Percentiles rank a stretch among this genome's conserved stretches.
Evolutionary conservation across 2,888 invertebrate genomes (phyloP).

Genomic region (Schizaphis graminum): DNA sequence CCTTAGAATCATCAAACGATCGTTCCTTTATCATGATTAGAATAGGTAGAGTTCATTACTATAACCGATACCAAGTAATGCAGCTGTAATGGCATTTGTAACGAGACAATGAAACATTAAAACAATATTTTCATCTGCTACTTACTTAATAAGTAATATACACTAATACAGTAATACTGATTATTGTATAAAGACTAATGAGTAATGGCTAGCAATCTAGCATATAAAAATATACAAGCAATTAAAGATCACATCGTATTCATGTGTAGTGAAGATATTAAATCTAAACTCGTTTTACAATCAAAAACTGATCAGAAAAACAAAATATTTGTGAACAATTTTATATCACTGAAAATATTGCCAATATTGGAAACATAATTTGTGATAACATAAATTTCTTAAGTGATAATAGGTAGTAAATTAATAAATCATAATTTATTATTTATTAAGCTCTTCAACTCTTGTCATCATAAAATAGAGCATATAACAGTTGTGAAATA

Average conservation of each 20-base stretch:
- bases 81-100: neutral
- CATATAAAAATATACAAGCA: neutral
- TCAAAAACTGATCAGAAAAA: neutral
- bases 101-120: neutral
- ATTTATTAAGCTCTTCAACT: neutral
- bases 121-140: neutral
- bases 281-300: neutral
- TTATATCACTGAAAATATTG: too few species aligned
- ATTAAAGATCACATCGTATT: neutral
- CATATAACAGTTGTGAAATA: neutral
- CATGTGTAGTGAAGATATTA: neutral
- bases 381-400: neutral
- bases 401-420: neutral
- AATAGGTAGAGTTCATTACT: too few species aligned
- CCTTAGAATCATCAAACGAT: too few species aligned
- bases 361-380: neutral
- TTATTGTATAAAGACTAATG: neutral
- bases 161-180: constrained; percentile 8
- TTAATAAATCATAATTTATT: neutral
- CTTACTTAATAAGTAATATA: neutral
- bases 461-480: neutral
- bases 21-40: too few species aligned
- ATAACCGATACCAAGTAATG: neutral
- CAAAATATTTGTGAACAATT: too few species aligned
- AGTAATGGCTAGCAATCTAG: too few species aligned